Evolutionary conservation across 2,888 invertebrate genomes (phyloP), one percentile per base, ranked within the genome.

Genomic region (Drosophila formosana): DNA sequence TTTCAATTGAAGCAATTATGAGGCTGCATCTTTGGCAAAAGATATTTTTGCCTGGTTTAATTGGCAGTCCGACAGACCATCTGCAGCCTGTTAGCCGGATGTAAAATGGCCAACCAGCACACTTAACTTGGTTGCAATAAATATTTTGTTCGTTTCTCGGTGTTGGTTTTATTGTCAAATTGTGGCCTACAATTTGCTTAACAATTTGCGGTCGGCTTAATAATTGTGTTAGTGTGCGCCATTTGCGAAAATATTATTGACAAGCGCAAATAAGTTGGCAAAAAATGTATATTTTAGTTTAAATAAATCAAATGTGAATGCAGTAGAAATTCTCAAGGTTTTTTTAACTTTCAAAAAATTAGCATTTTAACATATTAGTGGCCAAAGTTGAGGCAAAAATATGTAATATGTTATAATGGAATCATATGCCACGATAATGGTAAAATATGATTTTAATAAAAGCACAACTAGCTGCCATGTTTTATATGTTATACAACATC

Each of bases 1-100:
- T 86, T 85, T 88, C 75, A 88, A 70, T 78, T 73, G 67, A 52
- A 75, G 72, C 82, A 83, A 88, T 88, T 83, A 84, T 61, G 53
- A 69, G 45, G 32, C 65, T 50, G 41, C 53, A 49, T 51, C 43
- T 56, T 67, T 37, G 47, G 56, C 65, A 47, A 57, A 51, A 68
- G 50, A 72, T 49, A 72, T 66, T 73, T 66, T 55, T 81, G 62
- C 70, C 65, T 46, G 39, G 51, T 49, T 72, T 88, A 88, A 82
- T 82, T 82, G 85, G 82, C 72, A 78, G 65, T 46, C 34, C 25
- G 58, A 61, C 50, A 34, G 25, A 46, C 6, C 13, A 30, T 37
- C 43, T 39, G 53, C 23, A 37, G 37, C n/a, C 5, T 23, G 45
- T 39, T 56, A 26, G 34, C 37, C 46, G 37, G 49, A 49, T 71